Percentiles rank a stretch among this genome's conserved stretches.
Evolutionary conservation across 2,888 invertebrate species (phyloP).

Genomic region (Ennomos quercinarius): DNA sequence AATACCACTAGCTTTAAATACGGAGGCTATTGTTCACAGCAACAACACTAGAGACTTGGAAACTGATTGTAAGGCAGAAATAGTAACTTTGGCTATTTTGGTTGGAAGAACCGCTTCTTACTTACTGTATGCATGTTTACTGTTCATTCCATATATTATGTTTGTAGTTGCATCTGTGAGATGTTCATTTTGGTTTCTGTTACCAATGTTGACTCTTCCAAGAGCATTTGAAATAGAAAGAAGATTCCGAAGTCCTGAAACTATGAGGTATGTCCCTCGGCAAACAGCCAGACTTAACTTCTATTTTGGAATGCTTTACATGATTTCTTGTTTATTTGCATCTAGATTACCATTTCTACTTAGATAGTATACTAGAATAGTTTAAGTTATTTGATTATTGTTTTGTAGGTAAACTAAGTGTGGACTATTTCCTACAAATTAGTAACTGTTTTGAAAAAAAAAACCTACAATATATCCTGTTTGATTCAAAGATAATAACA

Average conservation of each 20-base stretch:
- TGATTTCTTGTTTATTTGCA: constrained; percentile 91
- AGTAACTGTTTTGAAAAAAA: no score
- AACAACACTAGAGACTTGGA: constrained; percentile 97
- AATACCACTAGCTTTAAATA: constrained; percentile 96
- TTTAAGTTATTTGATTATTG: not conserved
- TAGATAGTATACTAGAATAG: constrained; percentile 42
- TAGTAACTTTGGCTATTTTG: constrained; percentile 97
- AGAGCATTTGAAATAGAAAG: constrained; percentile 96
- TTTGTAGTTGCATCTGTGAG: constrained; percentile 94
- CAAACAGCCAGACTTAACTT: constrained; percentile 96
- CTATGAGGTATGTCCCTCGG: constrained; percentile 93
- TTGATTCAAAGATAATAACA: no score
- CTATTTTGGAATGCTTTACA: constrained; percentile 95
- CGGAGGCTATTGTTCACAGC: constrained; percentile 97
- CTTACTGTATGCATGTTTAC: constrained; percentile 94
- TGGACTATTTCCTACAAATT: no score
- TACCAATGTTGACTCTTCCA: constrained; percentile 95
- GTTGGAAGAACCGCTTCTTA: constrained; percentile 96
- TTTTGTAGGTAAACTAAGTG: no score
- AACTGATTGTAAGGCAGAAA: constrained; percentile 94
- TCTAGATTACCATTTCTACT: constrained; percentile 86
- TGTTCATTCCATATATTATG: constrained; percentile 96
- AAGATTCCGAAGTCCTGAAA: constrained; percentile 91
- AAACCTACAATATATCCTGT: no score
- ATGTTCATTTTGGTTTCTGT: constrained; percentile 94